Conservation (phyloP, 2,888 invertebrate species). For the Odiellus spinosus region DNA sequence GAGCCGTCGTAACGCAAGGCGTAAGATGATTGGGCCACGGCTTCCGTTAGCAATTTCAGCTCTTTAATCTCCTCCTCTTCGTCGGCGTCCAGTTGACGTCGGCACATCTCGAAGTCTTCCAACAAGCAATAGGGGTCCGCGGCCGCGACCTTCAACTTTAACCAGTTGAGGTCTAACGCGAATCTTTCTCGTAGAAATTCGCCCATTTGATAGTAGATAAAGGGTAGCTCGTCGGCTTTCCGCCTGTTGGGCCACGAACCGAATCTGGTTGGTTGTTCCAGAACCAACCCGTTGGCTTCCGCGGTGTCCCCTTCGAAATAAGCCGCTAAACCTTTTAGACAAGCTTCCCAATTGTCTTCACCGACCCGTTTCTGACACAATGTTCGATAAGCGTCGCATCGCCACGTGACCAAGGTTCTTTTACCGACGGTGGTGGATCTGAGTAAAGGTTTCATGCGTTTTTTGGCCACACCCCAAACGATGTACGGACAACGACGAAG, state of each 20-base stretch:
- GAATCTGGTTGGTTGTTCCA: constrained; percentile 13
- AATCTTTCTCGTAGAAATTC: constrained; percentile 46
- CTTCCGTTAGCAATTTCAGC: constrained; percentile 38
- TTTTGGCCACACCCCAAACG: constrained; percentile 9
- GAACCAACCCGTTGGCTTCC: constrained; percentile 9
- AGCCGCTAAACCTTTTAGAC: constrained; percentile 6
- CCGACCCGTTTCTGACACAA: constrained; percentile 8
- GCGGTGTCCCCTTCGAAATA: constrained; percentile 13
- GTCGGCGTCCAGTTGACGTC: constrained; percentile 23
- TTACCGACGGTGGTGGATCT: constrained; percentile 13
- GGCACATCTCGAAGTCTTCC: constrained; percentile 14
- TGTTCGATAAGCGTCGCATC: constrained; percentile 13
- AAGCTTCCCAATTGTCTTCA: constrained; percentile 6
- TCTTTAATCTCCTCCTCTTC: constrained; percentile 35
- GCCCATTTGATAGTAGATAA: constrained; percentile 2
- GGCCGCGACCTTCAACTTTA: constrained; percentile 59
- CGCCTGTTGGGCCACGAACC: constrained; percentile 41
- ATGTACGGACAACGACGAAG: constrained; percentile 10
- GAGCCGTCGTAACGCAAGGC: constrained; percentile 63
- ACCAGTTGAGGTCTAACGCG: constrained; percentile 59
- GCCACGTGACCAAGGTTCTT: constrained; percentile 10
- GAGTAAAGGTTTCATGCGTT: constrained; percentile 9
- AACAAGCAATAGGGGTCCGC: constrained; percentile 14
- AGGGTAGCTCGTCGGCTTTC: constrained; percentile 62
- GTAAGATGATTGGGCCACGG: constrained; percentile 51